Evolutionary conservation across 2,797 vertebrate species (phyloP), one percentile per base, ranked within the genome.

Genomic region (Synaphobranchus kaupii): DNA sequence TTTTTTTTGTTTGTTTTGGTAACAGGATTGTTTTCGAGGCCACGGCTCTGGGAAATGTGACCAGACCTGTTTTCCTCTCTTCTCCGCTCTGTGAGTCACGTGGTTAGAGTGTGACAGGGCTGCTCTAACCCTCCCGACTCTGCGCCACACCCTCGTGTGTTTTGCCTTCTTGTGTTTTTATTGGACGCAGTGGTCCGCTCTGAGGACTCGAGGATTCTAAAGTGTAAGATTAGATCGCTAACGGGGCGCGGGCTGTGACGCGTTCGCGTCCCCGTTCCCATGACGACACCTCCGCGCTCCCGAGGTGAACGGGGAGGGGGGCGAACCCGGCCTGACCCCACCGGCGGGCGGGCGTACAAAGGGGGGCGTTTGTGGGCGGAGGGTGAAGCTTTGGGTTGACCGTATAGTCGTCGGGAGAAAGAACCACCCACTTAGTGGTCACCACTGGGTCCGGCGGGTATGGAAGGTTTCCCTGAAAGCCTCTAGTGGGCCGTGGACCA

Each of bases 1-100:
- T 71, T 31, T 76, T 76, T 76, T 71, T 31, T 76, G 39, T 76
- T 76, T 34, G 28, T 31, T 76, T 13, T 76, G 71, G 71, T 76
- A 15, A 31, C 6, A 13, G 31, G 31, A 8, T 80, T 48, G 44
- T 25, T 48, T 76, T 47, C 28, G 31, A 34, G 28, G 68, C 34
- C 17, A 34, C 17, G 15, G 31, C 71, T 10, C 71, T 76, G 12
- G 31, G 34, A 9, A 76, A 39, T 20, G 22, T 22, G 71, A 20
- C 17, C 44, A 9, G 20, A 47, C 76, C 44, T 25, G 76, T 47
- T 80, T 80, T 80, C 5, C 3, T 76, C 15, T 31, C 66, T 4
- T 2, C 71, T 20, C 76, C 3, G 44, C 6, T 80, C 8, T 76
- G 71, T 31, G 71, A 80, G 44, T 80, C 44, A 22, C 44, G 20